These are phyloP conservation scores for Aselliscus stoliczkanus DNA, from an alignment of 2,797 vertebrate species.

Conservation along the genomic window DNA sequence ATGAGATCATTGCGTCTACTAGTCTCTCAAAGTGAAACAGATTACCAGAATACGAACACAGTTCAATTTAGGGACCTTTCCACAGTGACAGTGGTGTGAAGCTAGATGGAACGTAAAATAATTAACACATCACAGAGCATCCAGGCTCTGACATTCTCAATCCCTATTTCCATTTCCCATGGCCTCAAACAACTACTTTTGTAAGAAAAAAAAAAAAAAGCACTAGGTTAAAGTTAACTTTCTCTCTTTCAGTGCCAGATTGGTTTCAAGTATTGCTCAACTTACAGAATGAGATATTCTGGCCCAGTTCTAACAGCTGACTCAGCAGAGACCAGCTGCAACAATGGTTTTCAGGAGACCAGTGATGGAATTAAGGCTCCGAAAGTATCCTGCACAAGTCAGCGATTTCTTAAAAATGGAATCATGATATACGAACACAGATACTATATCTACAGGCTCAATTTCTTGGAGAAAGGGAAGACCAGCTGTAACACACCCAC, in stretches of 20 bases:
- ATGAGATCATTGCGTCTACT: conserved; percentile 15
- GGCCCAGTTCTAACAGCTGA: conserved; percentile 36
- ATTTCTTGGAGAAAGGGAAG: conserved; percentile 13
- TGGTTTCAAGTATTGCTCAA: neutral
- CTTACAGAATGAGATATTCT: conserved; percentile 2
- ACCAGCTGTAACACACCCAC: neutral
- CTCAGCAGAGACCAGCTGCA: neutral
- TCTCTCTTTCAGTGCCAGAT: neutral
- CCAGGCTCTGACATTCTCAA: neutral
- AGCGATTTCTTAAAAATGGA: conserved; percentile 49
- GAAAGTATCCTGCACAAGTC: conserved; percentile 29
- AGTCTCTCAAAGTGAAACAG: conserved; percentile 50
- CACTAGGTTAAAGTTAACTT: neutral
- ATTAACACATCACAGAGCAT: neutral
- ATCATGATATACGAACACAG: conserved; percentile 27
- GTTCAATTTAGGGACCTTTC: conserved; percentile 56
- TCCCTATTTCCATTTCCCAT: neutral
- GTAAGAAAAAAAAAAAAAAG: neutral
- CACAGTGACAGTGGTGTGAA: neutral
- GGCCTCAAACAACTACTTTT: neutral
- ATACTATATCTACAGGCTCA: neutral
- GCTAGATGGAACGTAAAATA: conserved; percentile 24
- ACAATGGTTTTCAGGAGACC: neutral
- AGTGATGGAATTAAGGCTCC: neutral
- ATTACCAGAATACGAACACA: conserved; percentile 62